Base-by-base conservation (phyloP, 1,140 invertebrate genomes). In the Lepeophtheirus salmonis region DNA sequence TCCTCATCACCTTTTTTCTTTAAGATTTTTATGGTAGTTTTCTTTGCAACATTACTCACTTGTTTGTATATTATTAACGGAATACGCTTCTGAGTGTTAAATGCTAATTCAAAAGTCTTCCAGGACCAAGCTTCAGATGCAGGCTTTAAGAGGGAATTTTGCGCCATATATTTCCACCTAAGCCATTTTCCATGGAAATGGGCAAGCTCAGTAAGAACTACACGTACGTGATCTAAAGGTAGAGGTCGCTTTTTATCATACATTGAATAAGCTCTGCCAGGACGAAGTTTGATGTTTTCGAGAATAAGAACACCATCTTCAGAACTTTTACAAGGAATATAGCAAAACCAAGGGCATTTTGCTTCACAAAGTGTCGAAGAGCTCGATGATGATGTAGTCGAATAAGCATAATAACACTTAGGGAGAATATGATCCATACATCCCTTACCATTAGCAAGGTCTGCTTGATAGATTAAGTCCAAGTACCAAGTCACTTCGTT, bases 401-500 rank as follows among this genome's bases (percentile, higher is more conserved):
- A 57, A 24, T 57, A 57, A 24, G 55, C 55, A 23, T 26, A 21
- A 24, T 57, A 57, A 16, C 55, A 57, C 2, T 2, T 57, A 16
- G 55, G 55, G n/a, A 57, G 23, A 14, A 57, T 41, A 2, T 16
- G 22, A 30, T 57, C 52, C 14, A 54, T 54, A n/a, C 16, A 2
- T 17, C 52, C 52, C 22, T 57, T 2, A 24, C 26, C 22, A 24
- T 16, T 17, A 2, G 26, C 23, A n/a, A 41, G 22, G 1, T 57
- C 55, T 16, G 17, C n/a, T 2, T 16, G n/a, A 3, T 17, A 23
- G 1, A 41, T 16, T 1, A 25, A 16, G 17, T 26, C 55, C 57
- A 50, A 18, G 48, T 59, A 59, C 57, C 57, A 59, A 12, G 57
- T 50, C 1, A 59, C 57, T 41, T 59, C 57, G 41, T 59, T 59